Conservation (phyloP, 2,113 vertebrate species). For the Donacobius atricapilla region DNA sequence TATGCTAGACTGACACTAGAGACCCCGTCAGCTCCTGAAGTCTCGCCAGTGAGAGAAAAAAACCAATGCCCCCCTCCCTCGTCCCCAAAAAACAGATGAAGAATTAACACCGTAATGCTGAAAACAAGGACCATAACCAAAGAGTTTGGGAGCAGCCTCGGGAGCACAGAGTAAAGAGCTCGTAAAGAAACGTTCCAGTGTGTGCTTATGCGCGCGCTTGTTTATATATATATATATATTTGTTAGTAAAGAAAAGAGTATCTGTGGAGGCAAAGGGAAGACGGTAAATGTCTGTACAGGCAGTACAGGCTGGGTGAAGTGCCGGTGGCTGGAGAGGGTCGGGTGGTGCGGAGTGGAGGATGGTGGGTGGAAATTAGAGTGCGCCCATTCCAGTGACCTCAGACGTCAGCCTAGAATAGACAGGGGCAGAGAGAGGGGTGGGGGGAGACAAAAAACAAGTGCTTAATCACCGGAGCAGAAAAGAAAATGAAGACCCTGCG, state of each 20-base stretch:
- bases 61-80: neutral
- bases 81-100: neutral
- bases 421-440: constrained; percentile 51
- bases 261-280: constrained; percentile 55
- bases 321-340: constrained; percentile 78
- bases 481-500: constrained; percentile 1
- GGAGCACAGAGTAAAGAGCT: constrained; percentile 55
- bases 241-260: constrained; percentile 56
- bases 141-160: constrained; percentile 13
- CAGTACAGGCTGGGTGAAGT: constrained; percentile 71
- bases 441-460: constrained; percentile 60
- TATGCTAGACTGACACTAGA: constrained; percentile 34
- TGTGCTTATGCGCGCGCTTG: neutral
- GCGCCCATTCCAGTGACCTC: constrained; percentile 98
- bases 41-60: neutral
- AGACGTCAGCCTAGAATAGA: constrained; percentile 94
- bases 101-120: constrained; percentile 32
- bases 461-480: constrained; percentile 64
- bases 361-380: constrained; percentile 83
- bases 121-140: constrained; percentile 53
- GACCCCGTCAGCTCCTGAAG: neutral
- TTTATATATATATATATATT: neutral
- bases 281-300: constrained; percentile 57
- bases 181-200: neutral
- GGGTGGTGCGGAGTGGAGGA: constrained; percentile 76